Evolutionary conservation across 2,113 vertebrate genomes (phyloP).

Genomic region (Equus przewalskii): DNA sequence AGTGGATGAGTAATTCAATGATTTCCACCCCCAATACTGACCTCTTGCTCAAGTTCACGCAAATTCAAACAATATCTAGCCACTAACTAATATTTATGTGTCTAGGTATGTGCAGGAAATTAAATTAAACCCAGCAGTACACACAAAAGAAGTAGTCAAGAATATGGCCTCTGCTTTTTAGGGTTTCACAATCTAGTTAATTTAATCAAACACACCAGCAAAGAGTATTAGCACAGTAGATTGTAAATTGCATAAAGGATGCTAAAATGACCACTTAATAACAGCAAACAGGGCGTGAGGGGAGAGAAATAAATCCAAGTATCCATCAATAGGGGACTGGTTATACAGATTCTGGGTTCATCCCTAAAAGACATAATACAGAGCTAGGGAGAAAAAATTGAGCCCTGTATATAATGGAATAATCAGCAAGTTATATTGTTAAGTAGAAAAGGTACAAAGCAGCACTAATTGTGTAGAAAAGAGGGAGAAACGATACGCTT

Average conservation of each 20-base stretch:
- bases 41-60: not conserved
- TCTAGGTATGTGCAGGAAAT: not conserved
- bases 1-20: not conserved
- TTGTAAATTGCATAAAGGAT: slow-evolving; percentile 1
- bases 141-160: not conserved
- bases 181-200: not conserved
- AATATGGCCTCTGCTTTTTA: not conserved
- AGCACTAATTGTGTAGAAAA: not conserved
- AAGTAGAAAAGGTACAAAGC: not conserved
- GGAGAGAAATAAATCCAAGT: not conserved
- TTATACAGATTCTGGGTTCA: slow-evolving; percentile 11
- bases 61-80: not conserved
- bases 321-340: not conserved
- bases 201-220: not conserved
- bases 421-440: not conserved
- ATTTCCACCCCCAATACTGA: not conserved
- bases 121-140: not conserved
- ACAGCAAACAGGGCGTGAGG: not conserved
- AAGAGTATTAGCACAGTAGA: not conserved
- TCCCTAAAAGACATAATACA: not conserved
- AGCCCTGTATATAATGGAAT: not conserved
- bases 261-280: not conserved
- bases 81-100: not conserved
- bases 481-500: not conserved
- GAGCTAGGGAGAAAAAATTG: not conserved